Conservation (phyloP, 2,888 invertebrate genomes). For the Yponomeuta plumbellus region DNA sequence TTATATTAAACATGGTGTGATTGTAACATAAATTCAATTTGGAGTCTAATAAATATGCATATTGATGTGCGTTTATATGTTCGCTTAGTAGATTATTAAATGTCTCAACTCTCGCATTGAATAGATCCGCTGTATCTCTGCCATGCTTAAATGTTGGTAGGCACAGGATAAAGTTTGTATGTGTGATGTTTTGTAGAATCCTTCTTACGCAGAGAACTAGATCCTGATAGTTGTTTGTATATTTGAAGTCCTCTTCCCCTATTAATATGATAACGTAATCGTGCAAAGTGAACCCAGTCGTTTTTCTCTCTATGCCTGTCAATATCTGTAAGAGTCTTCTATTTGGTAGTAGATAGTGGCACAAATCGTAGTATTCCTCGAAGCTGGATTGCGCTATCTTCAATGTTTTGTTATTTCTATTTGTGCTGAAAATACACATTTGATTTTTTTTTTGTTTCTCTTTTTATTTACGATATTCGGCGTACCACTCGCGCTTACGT, state of each 20-base stretch:
- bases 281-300: neutral
- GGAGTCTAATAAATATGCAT: constrained; percentile 1
- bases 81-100: neutral
- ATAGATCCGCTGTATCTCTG: neutral
- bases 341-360: too few species aligned
- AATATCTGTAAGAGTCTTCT: too few species aligned
- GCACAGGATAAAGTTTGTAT: neutral
- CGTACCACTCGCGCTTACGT: too few species aligned
- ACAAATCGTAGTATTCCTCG: too few species aligned
- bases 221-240: neutral
- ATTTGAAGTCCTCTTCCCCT: neutral
- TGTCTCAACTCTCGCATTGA: neutral
- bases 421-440: too few species aligned
- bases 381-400: too few species aligned
- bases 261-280: neutral
- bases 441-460: too few species aligned
- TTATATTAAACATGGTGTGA: neutral
- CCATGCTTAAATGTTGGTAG: neutral
- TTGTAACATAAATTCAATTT: neutral
- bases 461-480: too few species aligned
- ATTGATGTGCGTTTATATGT: neutral
- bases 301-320: too few species aligned
- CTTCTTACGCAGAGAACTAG: neutral
- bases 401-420: too few species aligned
- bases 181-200: neutral